Evolutionary conservation across 2,797 vertebrate genomes (phyloP), one percentile per base, ranked within the genome.

Genomic region (Euthynnus affinis): DNA sequence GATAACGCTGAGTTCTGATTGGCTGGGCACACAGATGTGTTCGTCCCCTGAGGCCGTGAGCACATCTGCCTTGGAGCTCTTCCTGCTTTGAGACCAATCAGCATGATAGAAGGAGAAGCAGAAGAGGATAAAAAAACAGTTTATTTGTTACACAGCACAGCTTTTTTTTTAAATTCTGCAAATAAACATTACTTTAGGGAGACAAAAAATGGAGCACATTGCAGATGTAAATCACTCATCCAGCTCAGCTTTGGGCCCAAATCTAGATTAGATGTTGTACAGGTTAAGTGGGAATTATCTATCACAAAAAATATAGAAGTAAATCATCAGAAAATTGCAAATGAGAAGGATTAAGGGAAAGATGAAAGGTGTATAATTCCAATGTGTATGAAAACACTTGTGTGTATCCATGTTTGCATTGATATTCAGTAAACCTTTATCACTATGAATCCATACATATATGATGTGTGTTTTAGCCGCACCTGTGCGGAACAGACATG

Each of bases 1-100:
- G 61, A 96, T 95, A 63, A 96, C 91, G 22, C 94, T 94, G 81
- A 96, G 95, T n/a, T 99, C 97, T 9, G 96, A 84, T 94, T 96
- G 94, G 95, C 95, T 92, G 93, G 95, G 93, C 53, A 76, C 86
- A 84, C 80, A 94, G 93, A 55, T 90, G 92, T 93, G 95, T 83
- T 75, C 64, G 63, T 95, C 9, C 90, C 94, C 57, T 2, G 87
- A 53, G 20, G 84, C 80, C 7, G 29, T 34, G 92, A 80, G 74
- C 22, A 88, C 64, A 9, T 95, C 97, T 64, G 96, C 96, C 80
- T 94, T 97, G 44, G 96, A 97, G 81, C 91, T 90, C 92, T 95
- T 97, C 89, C 96, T 98, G 88, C 79, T 90, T 83, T 90, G 27
- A 66, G 70, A 22, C 25, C 55, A 62, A 71, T 59, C 13, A 27